phyloP scores from a whole-genome alignment of 2,113 vertebrate genomes.

The Protobothrops mucrosquamatus region DNA sequence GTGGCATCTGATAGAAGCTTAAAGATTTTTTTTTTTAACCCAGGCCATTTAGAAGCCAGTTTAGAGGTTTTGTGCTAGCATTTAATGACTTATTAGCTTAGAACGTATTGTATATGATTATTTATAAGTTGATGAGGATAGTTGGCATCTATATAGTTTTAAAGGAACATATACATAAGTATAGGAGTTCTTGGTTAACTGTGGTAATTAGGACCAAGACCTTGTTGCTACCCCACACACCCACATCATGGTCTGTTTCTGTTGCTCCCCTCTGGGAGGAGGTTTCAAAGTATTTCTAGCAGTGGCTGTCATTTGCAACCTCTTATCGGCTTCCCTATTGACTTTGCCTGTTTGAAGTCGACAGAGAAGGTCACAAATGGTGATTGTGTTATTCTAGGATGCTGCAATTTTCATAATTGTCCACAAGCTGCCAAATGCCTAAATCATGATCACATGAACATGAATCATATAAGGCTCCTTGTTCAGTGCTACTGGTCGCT shows the following conservation, averaged over 20 bases:
- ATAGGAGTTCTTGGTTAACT: not conserved
- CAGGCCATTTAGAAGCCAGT: not conserved
- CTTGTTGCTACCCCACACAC: not conserved
- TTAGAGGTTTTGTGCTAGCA: not conserved
- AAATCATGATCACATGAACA: not conserved
- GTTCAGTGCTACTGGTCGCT: not conserved
- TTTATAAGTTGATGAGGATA: not conserved
- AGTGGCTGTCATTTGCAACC: not conserved
- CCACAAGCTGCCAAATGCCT: not conserved
- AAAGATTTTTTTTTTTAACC: not conserved
- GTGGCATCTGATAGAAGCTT: too few species aligned
- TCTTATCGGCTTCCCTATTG: not conserved
- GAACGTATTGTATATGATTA: not conserved
- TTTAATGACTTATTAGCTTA: not conserved
- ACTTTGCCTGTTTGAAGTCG: not conserved
- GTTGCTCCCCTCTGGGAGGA: too few species aligned
- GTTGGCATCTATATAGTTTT: not conserved
- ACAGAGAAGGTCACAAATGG: not conserved
- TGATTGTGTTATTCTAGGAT: not conserved
- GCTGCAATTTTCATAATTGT: not conserved
- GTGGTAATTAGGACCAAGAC: not conserved
- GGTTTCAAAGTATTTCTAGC: too few species aligned
- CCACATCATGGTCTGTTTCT: too few species aligned
- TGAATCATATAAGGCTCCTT: not conserved
- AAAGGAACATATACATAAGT: not conserved